A percentile compares a stretch with the other conserved stretches of the same genome.
phyloP scores from a whole-genome alignment of 1,140 invertebrate species.

The Atopsyche davidsoni region DNA sequence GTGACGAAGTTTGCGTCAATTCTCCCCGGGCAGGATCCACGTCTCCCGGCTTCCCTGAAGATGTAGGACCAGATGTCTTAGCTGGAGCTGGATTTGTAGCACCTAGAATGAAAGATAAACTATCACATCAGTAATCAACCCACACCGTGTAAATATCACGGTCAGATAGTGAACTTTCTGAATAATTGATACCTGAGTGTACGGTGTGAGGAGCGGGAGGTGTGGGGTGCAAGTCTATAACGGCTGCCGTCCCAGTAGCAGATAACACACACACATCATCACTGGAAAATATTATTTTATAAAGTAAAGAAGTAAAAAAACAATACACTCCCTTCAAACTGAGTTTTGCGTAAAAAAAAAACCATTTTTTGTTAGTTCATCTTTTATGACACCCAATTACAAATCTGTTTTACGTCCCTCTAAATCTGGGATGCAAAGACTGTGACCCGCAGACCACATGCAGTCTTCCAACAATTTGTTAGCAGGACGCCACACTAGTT shows the following conservation, averaged over 20 bases:
- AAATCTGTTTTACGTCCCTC: too few species aligned
- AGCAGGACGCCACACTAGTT: too few species aligned
- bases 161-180: too few species aligned
- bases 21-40: slow-evolving; percentile 11
- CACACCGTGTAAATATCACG: too few species aligned
- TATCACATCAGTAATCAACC: not conserved
- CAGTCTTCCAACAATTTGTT: too few species aligned
- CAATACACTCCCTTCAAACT: too few species aligned
- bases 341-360: too few species aligned
- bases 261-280: slow-evolving; percentile 94
- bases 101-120: slow-evolving; percentile 4
- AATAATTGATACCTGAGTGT: too few species aligned
- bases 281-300: slow-evolving; percentile 47
- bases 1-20: slow-evolving; percentile 24
- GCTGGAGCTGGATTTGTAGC: not conserved
- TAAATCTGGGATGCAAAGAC: too few species aligned
- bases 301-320: slow-evolving; percentile 12
- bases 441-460: too few species aligned
- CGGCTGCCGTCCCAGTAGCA: slow-evolving; percentile 87
- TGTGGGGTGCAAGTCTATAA: slow-evolving; percentile 47
- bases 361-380: too few species aligned
- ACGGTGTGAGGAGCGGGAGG: not conserved
- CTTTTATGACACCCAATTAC: too few species aligned
- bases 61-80: not conserved
- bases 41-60: slow-evolving; percentile 7